Conservation (phyloP, 2,888 invertebrate genomes). For the Calliopum simillimum region DNA sequence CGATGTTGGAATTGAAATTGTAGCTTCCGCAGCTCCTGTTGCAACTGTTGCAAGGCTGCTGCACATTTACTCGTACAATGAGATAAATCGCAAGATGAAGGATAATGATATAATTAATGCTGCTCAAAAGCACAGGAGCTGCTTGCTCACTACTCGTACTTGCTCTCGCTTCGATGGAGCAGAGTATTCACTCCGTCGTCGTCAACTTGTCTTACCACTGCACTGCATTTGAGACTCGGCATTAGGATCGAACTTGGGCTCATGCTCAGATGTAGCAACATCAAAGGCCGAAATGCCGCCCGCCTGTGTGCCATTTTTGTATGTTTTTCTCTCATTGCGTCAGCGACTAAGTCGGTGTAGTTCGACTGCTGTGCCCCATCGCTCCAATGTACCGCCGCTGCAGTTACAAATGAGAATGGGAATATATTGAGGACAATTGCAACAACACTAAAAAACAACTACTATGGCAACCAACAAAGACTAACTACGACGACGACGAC, state of each 20-base stretch:
- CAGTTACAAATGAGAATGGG: constrained; percentile 14
- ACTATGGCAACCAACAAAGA: constrained; percentile 9
- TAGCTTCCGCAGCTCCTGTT: constrained; percentile 19
- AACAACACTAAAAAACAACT: not conserved
- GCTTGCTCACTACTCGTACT: not conserved
- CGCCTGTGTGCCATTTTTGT: constrained; percentile 11
- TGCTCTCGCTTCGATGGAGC: not conserved
- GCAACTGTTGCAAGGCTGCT: not conserved
- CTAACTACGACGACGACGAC: not conserved
- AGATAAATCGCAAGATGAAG: constrained; percentile 63
- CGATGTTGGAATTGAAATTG: constrained; percentile 14
- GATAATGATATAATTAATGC: constrained; percentile 64
- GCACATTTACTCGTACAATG: constrained; percentile 27
- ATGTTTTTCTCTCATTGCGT: constrained; percentile 13
- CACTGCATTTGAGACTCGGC: not conserved
- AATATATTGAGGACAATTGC: constrained; percentile 17
- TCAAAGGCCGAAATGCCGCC: constrained; percentile 34
- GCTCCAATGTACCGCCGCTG: not conserved
- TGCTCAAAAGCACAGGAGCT: constrained; percentile 44
- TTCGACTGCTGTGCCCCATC: constrained; percentile 10
- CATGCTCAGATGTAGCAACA: constrained; percentile 9
- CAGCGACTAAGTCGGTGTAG: not conserved
- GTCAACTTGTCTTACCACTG: constrained; percentile 4
- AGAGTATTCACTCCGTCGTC: not conserved
- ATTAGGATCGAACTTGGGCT: not conserved